Evolutionary conservation across 92 coral and sea anemone species (phyloP).

Genomic region (Meandrina meandrites): DNA sequence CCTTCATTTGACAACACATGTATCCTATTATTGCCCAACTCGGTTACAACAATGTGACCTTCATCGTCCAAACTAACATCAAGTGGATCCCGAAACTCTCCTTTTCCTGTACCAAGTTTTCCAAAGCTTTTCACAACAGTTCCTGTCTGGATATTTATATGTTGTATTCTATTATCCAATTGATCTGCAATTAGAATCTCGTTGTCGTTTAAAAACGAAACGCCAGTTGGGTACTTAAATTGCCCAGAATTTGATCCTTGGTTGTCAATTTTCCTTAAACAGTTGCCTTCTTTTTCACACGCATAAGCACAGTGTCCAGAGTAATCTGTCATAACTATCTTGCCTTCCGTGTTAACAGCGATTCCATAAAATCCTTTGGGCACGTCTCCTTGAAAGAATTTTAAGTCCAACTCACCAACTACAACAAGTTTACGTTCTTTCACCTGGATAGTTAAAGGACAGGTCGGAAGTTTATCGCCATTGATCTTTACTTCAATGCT

Average conservation of each 20-base stretch:
- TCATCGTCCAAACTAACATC: background rate
- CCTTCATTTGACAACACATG: conserved; percentile 1
- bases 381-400: background rate
- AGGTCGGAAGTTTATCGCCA: conserved; percentile 9
- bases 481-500: conserved; percentile 2
- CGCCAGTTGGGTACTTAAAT: background rate
- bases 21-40: background rate
- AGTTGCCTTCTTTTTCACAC: background rate
- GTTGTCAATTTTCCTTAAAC: background rate
- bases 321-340: background rate
- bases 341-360: background rate
- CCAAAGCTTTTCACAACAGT: background rate
- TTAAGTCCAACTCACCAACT: background rate
- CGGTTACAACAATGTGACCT: background rate
- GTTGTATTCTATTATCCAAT: background rate
- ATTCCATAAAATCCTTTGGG: background rate
- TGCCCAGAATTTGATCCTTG: background rate
- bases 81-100: background rate
- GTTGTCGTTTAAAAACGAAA: background rate
- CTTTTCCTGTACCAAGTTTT: background rate
- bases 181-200: background rate
- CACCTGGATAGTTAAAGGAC: background rate
- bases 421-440: conserved; percentile 11
- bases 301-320: background rate
- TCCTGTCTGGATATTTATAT: background rate